Conservation (phyloP, 2,113 vertebrate species). For the Pollachius pollachius region DNA sequence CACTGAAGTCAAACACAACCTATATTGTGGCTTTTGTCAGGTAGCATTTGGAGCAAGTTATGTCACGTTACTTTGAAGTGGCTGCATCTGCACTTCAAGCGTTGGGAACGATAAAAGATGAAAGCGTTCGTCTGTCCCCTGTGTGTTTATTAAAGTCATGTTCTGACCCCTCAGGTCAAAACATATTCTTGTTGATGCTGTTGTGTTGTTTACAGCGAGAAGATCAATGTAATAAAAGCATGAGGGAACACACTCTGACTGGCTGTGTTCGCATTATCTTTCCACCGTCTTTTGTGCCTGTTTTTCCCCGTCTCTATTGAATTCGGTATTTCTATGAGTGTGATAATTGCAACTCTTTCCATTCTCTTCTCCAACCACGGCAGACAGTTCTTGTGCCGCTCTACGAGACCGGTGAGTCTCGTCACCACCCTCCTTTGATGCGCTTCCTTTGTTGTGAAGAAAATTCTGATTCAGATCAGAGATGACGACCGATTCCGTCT, state of each 20-base stretch:
- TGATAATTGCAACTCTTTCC: background rate
- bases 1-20: constrained; percentile 59
- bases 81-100: constrained; percentile 29
- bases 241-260: background rate
- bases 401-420: constrained; percentile 51
- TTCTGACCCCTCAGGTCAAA: constrained; percentile 35
- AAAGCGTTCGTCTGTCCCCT: constrained; percentile 43
- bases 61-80: constrained; percentile 57
- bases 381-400: constrained; percentile 20
- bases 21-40: constrained; percentile 42
- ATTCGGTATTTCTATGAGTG: background rate
- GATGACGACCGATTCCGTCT: background rate
- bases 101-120: constrained; percentile 51
- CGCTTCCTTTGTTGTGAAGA: constrained; percentile 45
- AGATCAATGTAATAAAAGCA: constrained; percentile 1
- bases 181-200: background rate
- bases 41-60: constrained; percentile 30
- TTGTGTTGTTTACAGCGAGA: background rate
- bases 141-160: constrained; percentile 46
- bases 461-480: constrained; percentile 28
- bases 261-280: background rate
- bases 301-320: background rate
- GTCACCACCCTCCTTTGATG: constrained; percentile 44
- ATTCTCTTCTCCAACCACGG: constrained; percentile 24
- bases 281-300: background rate